A percentile compares a stretch with the other conserved stretches of the same genome.
phyloP scores from a whole-genome alignment of 2,113 vertebrate genomes.

The Melospiza georgiana region DNA sequence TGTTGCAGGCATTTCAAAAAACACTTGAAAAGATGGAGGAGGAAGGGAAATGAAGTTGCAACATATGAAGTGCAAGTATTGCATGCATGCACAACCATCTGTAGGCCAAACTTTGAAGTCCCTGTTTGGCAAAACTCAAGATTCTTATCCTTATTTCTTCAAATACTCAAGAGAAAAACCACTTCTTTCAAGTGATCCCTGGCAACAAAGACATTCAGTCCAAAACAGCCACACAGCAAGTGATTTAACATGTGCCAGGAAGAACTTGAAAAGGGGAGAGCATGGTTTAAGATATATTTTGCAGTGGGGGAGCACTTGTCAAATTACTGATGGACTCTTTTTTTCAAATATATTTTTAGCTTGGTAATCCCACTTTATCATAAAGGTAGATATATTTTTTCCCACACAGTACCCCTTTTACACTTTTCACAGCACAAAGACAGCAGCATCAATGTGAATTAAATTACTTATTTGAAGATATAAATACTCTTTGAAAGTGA shows the following conservation, averaged over 20 bases:
- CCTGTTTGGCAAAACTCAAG: background rate
- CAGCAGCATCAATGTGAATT: background rate
- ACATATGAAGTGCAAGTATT: background rate
- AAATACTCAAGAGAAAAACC: background rate
- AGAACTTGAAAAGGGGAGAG: background rate
- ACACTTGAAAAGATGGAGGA: background rate
- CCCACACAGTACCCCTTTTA: fast-evolving
- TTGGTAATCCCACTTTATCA: background rate
- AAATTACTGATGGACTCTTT: background rate
- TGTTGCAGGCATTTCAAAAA: background rate
- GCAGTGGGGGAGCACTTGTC: background rate
- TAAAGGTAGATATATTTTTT: background rate
- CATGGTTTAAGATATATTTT: background rate
- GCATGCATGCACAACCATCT: background rate
- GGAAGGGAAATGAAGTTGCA: background rate
- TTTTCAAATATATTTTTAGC: background rate
- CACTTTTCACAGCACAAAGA: background rate
- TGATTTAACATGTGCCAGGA: background rate
- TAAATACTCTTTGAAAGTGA: background rate
- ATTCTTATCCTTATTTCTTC: background rate
- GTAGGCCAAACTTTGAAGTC: slow-evolving; percentile 19
- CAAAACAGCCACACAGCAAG: background rate
- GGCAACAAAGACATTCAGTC: background rate
- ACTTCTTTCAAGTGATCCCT: background rate
- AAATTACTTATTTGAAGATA: background rate